Evolutionary conservation across 2,888 invertebrate species (phyloP).

Genomic region (Onchidella celtica): DNA sequence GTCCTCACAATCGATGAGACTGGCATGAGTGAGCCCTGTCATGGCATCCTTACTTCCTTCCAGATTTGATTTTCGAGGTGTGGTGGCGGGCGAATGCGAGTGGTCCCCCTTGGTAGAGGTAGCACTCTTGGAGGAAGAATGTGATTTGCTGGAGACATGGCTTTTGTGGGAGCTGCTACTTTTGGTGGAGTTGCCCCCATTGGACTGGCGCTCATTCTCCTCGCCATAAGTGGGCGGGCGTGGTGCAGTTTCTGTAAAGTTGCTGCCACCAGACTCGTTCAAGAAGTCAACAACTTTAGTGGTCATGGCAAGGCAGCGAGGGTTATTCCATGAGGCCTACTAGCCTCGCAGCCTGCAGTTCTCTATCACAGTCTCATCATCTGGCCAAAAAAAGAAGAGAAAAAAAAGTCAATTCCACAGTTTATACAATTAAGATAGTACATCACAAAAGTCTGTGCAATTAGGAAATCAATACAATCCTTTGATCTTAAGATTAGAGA

Average conservation of each 20-base stretch:
- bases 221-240: slow-evolving; percentile 79
- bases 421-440: neutral
- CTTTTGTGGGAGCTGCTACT: slow-evolving; percentile 77
- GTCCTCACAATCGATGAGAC: slow-evolving; percentile 54
- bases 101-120: slow-evolving; percentile 67
- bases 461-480: too few relatives aligned
- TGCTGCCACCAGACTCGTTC: slow-evolving; percentile 75
- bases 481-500: too few relatives aligned
- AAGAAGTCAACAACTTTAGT: slow-evolving; percentile 74
- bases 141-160: slow-evolving; percentile 65
- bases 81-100: slow-evolving; percentile 72
- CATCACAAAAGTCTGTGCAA: too few relatives aligned
- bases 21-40: slow-evolving; percentile 39
- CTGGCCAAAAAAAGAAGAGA: neutral
- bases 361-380: neutral
- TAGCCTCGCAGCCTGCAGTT: neutral
- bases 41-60: slow-evolving; percentile 56
- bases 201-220: slow-evolving; percentile 78
- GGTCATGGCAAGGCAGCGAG: slow-evolving; percentile 59
- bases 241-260: slow-evolving; percentile 77
- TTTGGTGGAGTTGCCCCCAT: slow-evolving; percentile 76
- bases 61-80: slow-evolving; percentile 77
- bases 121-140: slow-evolving; percentile 64
- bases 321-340: slow-evolving; percentile 7
- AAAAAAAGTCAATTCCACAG: neutral